Conservation (phyloP, 2,888 invertebrate genomes). For the Zygogramma bicolorata region DNA sequence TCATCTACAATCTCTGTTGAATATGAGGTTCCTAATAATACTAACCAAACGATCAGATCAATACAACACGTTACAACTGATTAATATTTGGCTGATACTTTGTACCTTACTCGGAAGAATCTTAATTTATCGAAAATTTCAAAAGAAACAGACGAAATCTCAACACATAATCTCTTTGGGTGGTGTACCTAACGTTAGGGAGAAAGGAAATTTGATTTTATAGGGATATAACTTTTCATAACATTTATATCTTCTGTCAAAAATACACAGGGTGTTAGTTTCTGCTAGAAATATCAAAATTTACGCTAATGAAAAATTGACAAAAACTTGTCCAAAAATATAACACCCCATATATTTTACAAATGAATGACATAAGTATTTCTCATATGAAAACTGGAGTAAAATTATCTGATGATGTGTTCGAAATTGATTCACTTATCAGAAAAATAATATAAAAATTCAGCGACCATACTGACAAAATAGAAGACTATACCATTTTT, state of each 20-base stretch:
- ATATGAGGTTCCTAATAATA: background rate
- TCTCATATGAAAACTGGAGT: no score
- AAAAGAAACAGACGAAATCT: background rate
- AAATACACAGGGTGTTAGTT: background rate
- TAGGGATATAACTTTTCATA: background rate
- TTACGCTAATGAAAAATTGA: no score
- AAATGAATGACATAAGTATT: no score
- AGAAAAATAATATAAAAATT: no score
- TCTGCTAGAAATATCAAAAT: no score
- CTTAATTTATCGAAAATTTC: background rate
- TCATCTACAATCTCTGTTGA: background rate
- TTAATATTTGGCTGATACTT: conserved; percentile 9
- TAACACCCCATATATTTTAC: no score
- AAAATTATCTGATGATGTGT: no score
- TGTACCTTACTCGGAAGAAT: conserved; percentile 4
- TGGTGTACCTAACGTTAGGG: background rate
- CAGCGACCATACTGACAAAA: no score
- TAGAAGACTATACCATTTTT: no score
- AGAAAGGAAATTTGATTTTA: background rate
- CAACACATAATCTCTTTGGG: background rate
- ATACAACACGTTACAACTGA: background rate
- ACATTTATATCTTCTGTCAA: background rate
- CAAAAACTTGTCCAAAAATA: background rate
- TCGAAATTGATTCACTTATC: no score
- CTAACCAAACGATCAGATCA: background rate